phyloP scores from a whole-genome alignment of 2,797 vertebrate species.

The Cossypha caffra region DNA sequence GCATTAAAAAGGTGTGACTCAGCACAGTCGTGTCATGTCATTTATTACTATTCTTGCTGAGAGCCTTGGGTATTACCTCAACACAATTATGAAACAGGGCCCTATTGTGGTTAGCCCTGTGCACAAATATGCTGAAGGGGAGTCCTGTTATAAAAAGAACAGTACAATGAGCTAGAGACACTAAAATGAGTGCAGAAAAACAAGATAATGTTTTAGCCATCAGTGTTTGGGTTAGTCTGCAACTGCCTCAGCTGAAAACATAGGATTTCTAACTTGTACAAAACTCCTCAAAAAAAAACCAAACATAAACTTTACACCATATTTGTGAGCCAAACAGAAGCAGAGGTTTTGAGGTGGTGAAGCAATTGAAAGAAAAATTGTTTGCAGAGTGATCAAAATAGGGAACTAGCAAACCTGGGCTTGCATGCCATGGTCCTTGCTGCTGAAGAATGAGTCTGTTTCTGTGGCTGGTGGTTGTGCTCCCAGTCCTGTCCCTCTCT shows the following conservation, averaged over 20 bases:
- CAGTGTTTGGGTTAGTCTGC: not conserved
- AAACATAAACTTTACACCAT: not conserved
- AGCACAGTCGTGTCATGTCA: not conserved
- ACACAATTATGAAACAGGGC: not conserved
- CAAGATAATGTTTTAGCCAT: not conserved
- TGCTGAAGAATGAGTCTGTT: not conserved
- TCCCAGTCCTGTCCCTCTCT: not conserved
- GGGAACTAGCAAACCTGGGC: not conserved
- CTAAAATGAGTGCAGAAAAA: not conserved
- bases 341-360: not conserved
- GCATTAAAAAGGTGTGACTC: constrained; percentile 55
- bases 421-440: not conserved
- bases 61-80: constrained; percentile 32
- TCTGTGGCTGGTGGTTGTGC: not conserved
- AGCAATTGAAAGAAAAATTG: not conserved
- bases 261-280: not conserved
- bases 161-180: not conserved
- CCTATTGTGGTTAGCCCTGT: not conserved
- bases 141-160: not conserved
- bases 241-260: not conserved
- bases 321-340: not conserved
- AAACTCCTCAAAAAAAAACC: not conserved
- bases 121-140: not conserved
- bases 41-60: constrained; percentile 25
- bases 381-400: not conserved